Evolutionary conservation across 2,797 vertebrate species (phyloP), one percentile per base, ranked within the genome.

Genomic region (Acanthis flammea): DNA sequence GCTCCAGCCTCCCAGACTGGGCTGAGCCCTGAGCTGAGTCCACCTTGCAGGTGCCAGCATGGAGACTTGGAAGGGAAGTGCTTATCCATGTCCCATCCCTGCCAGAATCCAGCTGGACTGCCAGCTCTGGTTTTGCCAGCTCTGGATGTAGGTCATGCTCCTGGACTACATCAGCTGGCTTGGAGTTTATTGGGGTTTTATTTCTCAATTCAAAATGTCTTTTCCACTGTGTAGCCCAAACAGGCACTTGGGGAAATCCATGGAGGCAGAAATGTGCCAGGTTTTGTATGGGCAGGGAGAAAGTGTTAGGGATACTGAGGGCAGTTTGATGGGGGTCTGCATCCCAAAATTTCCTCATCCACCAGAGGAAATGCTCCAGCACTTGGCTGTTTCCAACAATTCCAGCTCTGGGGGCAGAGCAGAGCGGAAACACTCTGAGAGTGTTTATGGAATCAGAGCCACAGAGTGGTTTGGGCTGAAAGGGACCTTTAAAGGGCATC

Each of bases 371-470:
- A 22, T 4, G 0, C 41, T 35, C 48, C 19, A 1, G 37, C 18
- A 2, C 9, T 4, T 6, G 23, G 57, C 47, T n/a, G 3, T 10
- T 45, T 25, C 39, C 35, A 25, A 10, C 25, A 31, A 3, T 15
- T 39, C 4, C 0, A 0, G 17, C 45, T 66, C 41, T 55, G 53
- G 33, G 42, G 16, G 8, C n/a, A 48, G 18, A 67, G 5, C 0
- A 0, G 33, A 21, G 7, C 0, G 0, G 74, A 74, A 85, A 28
- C 31, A 3, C 5, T 44, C 31, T 0, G 2, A 10, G 19, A 19
- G 7, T 37, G 12, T 47, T 82, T 6, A 10, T 24, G 25, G 45
- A 30, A 10, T 44, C 44, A 44, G n/a, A 68, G 8, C 10, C 41
- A 27, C 0, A 0, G 30, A 6, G 39, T 39, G 51, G 7, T 41